Conservation (phyloP, 2,113 vertebrate genomes). For the Pseudorhombus dupliciocellatus region DNA sequence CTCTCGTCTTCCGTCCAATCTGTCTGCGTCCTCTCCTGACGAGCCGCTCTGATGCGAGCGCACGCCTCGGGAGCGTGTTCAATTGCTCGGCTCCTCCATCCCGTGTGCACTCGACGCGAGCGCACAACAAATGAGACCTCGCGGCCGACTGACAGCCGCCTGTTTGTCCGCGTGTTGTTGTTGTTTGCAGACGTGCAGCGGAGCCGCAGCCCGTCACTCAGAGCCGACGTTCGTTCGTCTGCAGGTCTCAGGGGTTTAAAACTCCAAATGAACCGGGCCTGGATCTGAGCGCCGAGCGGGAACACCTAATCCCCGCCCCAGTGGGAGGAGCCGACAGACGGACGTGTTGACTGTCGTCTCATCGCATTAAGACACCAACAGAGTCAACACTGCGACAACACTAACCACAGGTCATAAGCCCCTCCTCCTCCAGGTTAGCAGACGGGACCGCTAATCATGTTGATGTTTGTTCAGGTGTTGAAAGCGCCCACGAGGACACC, state of each 20-base stretch:
- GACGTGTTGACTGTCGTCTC: not conserved
- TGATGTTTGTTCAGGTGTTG: too few species aligned
- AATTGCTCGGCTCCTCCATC: conserved; percentile 5
- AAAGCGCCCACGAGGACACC: too few species aligned
- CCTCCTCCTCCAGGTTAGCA: too few species aligned
- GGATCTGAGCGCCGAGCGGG: conserved; percentile 15
- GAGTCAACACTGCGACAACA: not conserved
- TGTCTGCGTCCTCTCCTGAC: conserved; percentile 3
- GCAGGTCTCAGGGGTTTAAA: conserved; percentile 41
- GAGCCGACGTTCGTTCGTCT: conserved; percentile 65
- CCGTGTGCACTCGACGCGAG: not conserved
- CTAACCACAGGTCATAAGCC: too few species aligned
- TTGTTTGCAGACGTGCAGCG: conserved; percentile 53
- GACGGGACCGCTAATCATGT: too few species aligned
- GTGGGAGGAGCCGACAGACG: not conserved
- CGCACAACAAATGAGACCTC: conserved; percentile 18
- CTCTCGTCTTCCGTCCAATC: conserved; percentile 11
- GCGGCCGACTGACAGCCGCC: too few species aligned
- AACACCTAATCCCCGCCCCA: conserved; percentile 40
- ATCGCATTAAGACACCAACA: not conserved
- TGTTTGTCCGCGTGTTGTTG: too few species aligned
- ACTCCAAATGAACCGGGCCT: conserved; percentile 51
- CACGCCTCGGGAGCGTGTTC: conserved; percentile 4
- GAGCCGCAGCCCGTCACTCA: conserved; percentile 61
- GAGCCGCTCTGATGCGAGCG: conserved; percentile 14